Conservation (phyloP, 2,797 vertebrate genomes). For the Cossypha polioptera region DNA sequence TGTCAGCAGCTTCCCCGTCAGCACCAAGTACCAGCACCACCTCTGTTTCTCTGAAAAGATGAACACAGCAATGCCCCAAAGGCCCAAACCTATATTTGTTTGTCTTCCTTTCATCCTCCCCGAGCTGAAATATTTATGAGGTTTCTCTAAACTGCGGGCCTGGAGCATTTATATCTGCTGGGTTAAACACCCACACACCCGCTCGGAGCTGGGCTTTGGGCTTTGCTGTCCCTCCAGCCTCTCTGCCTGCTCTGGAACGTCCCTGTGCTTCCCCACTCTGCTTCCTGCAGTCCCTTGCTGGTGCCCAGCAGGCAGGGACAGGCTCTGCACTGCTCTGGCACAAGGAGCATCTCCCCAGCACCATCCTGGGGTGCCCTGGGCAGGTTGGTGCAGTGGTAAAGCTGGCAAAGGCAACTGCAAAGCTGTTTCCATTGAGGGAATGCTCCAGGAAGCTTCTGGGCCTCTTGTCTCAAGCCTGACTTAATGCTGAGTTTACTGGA, state of each 20-base stretch:
- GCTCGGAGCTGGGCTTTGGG: background rate
- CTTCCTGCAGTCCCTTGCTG: accelerated
- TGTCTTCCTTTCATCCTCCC: background rate
- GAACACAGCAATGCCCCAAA: conserved; percentile 1
- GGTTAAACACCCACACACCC: background rate
- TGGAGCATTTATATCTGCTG: background rate
- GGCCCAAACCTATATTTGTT: background rate
- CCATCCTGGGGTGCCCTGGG: background rate
- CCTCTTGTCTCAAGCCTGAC: background rate
- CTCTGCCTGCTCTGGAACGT: accelerated
- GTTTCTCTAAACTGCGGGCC: background rate
- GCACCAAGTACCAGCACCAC: background rate
- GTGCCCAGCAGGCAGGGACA: background rate
- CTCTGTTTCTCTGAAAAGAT: background rate
- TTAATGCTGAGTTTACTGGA: background rate
- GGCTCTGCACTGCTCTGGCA: background rate
- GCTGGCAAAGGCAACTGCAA: background rate
- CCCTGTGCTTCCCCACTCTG: background rate
- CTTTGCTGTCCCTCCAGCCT: background rate
- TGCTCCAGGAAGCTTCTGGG: background rate
- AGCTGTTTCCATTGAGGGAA: background rate
- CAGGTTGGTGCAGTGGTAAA: accelerated
- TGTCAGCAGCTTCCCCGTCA: background rate
- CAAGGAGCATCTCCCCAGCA: background rate
- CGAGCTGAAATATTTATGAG: background rate